A percentile compares a stretch with the other conserved stretches of the same genome.
Conservation (phyloP, 2,113 vertebrate species). For the Podocnemis expansa region DNA sequence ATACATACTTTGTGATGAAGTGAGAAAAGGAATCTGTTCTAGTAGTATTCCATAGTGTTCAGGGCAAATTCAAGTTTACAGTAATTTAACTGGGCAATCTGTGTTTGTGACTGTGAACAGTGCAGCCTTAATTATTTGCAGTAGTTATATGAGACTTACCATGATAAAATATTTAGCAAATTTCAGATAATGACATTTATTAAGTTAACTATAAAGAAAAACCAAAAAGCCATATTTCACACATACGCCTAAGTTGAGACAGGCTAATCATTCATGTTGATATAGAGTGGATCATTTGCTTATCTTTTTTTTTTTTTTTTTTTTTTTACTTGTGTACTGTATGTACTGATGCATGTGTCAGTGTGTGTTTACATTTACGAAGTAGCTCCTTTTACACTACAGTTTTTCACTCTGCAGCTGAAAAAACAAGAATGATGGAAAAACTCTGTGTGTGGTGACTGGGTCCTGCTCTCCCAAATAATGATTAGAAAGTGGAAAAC, state of each 20-base stretch:
- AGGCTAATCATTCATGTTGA: neutral
- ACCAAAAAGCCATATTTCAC: neutral
- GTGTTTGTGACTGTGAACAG: neutral
- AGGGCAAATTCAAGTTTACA: neutral
- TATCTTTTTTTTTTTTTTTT: neutral
- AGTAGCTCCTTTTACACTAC: neutral
- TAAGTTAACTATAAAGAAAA: slow-evolving; percentile 29
- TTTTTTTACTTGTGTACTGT: neutral
- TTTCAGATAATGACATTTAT: neutral
- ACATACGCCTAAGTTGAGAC: neutral
- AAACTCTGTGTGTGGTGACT: neutral
- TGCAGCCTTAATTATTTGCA: neutral
- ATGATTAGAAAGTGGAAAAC: neutral
- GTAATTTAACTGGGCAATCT: neutral
- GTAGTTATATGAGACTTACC: neutral
- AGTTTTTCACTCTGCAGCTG: neutral
- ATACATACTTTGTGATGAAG: neutral
- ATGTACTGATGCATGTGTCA: neutral
- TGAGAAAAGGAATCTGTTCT: neutral
- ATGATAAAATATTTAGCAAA: neutral
- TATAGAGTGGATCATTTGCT: neutral
- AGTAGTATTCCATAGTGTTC: neutral
- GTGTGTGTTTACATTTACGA: neutral
- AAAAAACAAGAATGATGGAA: neutral
- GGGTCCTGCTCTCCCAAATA: neutral